Percentiles rank a stretch among this genome's conserved stretches.
phyloP scores from a whole-genome alignment of 2,797 vertebrate species.

The Chelonia mydas region DNA sequence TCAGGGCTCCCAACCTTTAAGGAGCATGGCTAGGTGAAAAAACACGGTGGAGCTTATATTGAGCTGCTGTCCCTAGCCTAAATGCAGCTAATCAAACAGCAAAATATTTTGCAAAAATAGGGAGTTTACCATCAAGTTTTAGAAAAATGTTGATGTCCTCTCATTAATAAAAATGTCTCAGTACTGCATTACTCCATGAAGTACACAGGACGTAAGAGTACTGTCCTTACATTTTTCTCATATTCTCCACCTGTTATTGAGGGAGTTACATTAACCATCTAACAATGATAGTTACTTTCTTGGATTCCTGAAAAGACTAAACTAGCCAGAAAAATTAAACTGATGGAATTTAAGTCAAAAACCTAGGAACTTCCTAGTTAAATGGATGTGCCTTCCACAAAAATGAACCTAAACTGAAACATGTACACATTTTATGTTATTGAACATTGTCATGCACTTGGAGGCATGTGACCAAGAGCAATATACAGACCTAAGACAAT shows the following conservation, averaged over 20 bases:
- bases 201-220: not conserved
- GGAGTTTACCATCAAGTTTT: slow-evolving; percentile 3
- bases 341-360: not conserved
- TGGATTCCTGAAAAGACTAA: not conserved
- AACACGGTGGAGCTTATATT: not conserved
- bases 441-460: not conserved
- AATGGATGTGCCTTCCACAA: not conserved
- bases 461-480: not conserved
- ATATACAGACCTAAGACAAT: not conserved
- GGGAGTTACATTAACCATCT: not conserved
- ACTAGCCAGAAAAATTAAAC: slow-evolving; percentile 1
- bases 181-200: not conserved
- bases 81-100: not conserved
- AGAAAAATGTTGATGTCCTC: not conserved
- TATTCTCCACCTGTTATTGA: not conserved
- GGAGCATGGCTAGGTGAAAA: no score
- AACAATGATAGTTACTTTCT: not conserved
- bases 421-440: not conserved
- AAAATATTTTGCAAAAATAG: rapidly evolving
- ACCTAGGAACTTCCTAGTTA: not conserved
- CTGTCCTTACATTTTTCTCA: not conserved
- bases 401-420: not conserved
- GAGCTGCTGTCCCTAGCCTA: not conserved
- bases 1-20: not conserved
- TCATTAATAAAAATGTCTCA: not conserved